phyloP scores from a whole-genome alignment of 1,140 invertebrate genomes.

The Daktulosphaira vitifoliae region DNA sequence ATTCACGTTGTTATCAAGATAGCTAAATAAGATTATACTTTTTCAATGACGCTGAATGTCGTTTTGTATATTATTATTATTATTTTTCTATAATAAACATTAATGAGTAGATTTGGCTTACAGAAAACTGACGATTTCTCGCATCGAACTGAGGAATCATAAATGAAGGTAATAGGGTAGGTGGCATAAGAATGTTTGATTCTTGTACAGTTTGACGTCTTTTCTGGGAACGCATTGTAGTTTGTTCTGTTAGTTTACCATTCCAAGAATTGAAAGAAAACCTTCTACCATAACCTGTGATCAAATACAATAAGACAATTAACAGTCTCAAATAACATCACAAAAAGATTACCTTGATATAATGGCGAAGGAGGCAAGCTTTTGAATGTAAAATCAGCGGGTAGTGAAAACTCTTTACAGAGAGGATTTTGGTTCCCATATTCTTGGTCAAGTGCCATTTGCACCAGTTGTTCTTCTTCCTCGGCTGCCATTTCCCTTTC shows the following conservation, averaged over 20 bases:
- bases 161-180: background rate
- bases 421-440: constrained; percentile 45
- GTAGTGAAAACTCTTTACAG: constrained; percentile 52
- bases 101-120: too few species aligned
- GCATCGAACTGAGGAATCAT: constrained; percentile 17
- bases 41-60: too few species aligned
- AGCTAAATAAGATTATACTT: too few species aligned
- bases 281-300: constrained; percentile 36
- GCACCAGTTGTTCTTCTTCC: constrained; percentile 56
- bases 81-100: too few species aligned
- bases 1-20: too few species aligned
- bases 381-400: constrained; percentile 51
- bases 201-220: constrained; percentile 25
- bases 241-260: constrained; percentile 4
- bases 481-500: constrained; percentile 66
- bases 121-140: background rate
- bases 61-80: too few species aligned
- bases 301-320: background rate
- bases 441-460: constrained; percentile 45
- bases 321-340: background rate
- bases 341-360: constrained; percentile 2
- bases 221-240: background rate
- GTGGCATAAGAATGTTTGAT: constrained; percentile 19
- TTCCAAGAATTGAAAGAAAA: constrained; percentile 39
- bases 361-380: constrained; percentile 24